Percentiles rank a stretch among this genome's conserved stretches.
phyloP scores from a whole-genome alignment of 2,113 vertebrate genomes.

The Lampris incognitus region DNA sequence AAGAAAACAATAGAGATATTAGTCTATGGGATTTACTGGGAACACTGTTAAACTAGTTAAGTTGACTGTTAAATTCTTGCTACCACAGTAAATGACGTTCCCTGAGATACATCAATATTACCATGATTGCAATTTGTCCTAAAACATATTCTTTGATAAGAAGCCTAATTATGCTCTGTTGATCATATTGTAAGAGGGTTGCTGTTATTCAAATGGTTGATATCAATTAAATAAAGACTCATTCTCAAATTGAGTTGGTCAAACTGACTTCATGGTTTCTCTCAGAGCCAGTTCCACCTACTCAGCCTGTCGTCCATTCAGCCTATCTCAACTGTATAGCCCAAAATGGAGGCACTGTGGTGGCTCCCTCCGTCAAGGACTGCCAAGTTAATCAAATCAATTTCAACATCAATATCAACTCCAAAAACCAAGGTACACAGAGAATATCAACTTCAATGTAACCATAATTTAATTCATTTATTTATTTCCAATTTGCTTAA shows the following conservation, averaged over 20 bases:
- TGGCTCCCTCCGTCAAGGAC: slow-evolving; percentile 50
- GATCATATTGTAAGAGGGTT: not conserved
- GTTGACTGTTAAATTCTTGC: no score
- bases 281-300: slow-evolving; percentile 13
- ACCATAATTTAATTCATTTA: no score
- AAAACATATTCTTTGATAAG: no score
- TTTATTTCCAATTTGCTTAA: no score
- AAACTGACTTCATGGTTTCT: not conserved
- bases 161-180: not conserved
- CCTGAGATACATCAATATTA: no score
- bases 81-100: no score
- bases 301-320: slow-evolving; percentile 13
- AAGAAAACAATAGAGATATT: no score
- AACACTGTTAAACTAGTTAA: no score
- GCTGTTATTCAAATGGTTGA: no score
- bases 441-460: no score
- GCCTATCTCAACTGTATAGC: slow-evolving; percentile 41
- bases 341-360: slow-evolving; percentile 45
- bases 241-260: not conserved
- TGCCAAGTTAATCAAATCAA: slow-evolving; percentile 39
- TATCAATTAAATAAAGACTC: not conserved
- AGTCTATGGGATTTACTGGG: no score
- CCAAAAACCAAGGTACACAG: slow-evolving; percentile 30
- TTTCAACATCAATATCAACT: slow-evolving; percentile 43
- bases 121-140: no score